Conservation (phyloP, 2,797 vertebrate species). For the Denticeps clupeoides region DNA sequence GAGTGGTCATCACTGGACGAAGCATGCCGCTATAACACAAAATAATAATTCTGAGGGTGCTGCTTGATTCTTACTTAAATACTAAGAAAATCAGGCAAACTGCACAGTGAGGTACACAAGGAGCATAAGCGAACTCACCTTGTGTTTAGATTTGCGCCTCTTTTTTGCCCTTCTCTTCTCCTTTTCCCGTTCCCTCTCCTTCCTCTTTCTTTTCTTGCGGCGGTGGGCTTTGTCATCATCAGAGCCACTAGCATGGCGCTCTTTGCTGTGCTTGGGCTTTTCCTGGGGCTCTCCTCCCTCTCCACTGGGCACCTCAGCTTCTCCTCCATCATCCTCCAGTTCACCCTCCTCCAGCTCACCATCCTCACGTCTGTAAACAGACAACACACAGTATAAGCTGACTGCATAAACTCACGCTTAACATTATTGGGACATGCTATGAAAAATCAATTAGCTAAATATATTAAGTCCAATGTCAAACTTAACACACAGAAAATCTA, state of each 20-base stretch:
- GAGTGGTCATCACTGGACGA: constrained; percentile 91
- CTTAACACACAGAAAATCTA: no score
- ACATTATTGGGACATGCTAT: no score
- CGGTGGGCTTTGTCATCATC: constrained; percentile 79
- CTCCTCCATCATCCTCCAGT: constrained; percentile 82
- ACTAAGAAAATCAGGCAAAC: background rate
- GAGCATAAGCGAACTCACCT: no score
- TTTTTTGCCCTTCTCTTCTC: constrained; percentile 88
- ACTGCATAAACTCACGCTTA: background rate
- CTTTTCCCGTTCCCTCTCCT: constrained; percentile 74
- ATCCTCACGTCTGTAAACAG: constrained; percentile 65
- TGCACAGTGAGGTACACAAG: background rate
- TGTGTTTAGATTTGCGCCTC: constrained; percentile 90
- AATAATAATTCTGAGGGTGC: background rate
- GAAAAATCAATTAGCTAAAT: no score
- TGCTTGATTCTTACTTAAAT: background rate
- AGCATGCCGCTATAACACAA: constrained; percentile 68
- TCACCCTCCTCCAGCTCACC: constrained; percentile 89
- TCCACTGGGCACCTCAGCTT: constrained; percentile 57
- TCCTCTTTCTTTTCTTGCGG: constrained; percentile 79
- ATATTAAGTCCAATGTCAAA: no score
- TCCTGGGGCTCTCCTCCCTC: constrained; percentile 49
- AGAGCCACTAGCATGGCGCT: constrained; percentile 70
- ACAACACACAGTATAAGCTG: constrained; percentile 11
- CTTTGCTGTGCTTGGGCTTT: constrained; percentile 54